Base-by-base conservation (phyloP, 2,797 vertebrate genomes). In the Acanthopagrus latus region DNA sequence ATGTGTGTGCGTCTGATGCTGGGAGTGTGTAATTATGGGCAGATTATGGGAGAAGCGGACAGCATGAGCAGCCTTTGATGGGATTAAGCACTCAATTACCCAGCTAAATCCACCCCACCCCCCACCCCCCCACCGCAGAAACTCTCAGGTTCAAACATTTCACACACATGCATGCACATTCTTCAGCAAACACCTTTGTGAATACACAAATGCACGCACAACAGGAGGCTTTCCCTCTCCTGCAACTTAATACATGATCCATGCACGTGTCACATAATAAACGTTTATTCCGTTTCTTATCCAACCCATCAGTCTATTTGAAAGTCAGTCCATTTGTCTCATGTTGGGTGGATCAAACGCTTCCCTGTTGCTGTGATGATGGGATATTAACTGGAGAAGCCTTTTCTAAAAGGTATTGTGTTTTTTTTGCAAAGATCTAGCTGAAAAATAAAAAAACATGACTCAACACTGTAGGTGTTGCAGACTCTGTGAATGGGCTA, bases 71-170 rank as follows among this genome's bases (percentile, higher is more conserved):
- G 86, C 84, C 93, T 95, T 95, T 94, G 92, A 95, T 95, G 90
- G 94, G 92, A 95, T 95, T 95, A 94, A 87, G 84, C 90, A 90
- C 94, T 93, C 92, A 92, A 94, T 95, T 94, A 94, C 92, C 89
- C 92, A 81, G 82, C 86, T 89, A 92, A 92, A 52, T 88, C 85
- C 77, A 66, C 44, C 48, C 27, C 17, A 16, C 77, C 66, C 44
- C 48, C 27, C 17, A 16, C 3, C 23, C 46, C 20, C 29, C 14
- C 51, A 29, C 46, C 54, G 29, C 74, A 20, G 5, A 52, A 60
- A 56, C 59, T 70, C 46, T 64, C 74, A 86, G 83, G 85, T 92
- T 90, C 81, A 85, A 71, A 85, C 72, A 80, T 70, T 83, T 59
- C 52, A 69, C 67, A 54, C 66, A 41, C 77, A 62, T 17, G 47